phyloP scores from a whole-genome alignment of 92 coral and sea anemone species.

The Bergia sp. region DNA sequence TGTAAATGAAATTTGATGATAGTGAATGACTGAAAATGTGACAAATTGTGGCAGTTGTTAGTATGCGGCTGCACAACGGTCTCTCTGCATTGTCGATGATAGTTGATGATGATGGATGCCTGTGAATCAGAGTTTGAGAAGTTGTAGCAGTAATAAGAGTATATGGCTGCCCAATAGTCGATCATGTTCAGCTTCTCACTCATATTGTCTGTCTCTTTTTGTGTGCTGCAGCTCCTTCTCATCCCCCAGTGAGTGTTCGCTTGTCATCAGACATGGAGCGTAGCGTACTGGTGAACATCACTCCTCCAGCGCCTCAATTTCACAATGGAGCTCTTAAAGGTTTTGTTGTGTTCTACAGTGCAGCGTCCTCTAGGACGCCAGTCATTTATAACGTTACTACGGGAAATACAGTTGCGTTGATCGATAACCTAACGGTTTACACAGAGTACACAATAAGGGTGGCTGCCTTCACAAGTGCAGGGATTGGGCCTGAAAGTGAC shows the following conservation, averaged over 20 bases:
- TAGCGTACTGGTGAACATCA: slow-evolving; percentile 68
- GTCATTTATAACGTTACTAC: slow-evolving; percentile 49
- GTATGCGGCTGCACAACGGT: neutral
- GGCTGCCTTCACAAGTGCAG: slow-evolving; percentile 78
- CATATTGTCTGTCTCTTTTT: neutral
- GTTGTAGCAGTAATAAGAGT: too few species aligned
- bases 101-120: neutral
- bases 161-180: neutral
- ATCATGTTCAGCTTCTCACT: neutral
- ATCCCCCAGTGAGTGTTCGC: slow-evolving; percentile 69
- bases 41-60: neutral
- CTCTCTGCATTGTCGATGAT: neutral
- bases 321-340: slow-evolving; percentile 84
- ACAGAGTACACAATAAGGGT: slow-evolving; percentile 71
- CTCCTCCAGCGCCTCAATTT: slow-evolving; percentile 56
- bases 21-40: neutral
- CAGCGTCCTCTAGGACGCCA: slow-evolving; percentile 42
- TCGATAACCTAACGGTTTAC: slow-evolving; percentile 66
- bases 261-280: slow-evolving; percentile 56
- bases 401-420: slow-evolving; percentile 43
- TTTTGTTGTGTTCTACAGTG: slow-evolving; percentile 72
- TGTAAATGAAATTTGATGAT: neutral
- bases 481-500: slow-evolving; percentile 70
- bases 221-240: slow-evolving; percentile 74
- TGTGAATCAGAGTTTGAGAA: too few species aligned